Percentiles rank a stretch among this genome's conserved stretches.
These are phyloP conservation scores for Emydura subglobosa DNA, from an alignment of 2,113 vertebrate species.

Conservation along the genomic window DNA sequence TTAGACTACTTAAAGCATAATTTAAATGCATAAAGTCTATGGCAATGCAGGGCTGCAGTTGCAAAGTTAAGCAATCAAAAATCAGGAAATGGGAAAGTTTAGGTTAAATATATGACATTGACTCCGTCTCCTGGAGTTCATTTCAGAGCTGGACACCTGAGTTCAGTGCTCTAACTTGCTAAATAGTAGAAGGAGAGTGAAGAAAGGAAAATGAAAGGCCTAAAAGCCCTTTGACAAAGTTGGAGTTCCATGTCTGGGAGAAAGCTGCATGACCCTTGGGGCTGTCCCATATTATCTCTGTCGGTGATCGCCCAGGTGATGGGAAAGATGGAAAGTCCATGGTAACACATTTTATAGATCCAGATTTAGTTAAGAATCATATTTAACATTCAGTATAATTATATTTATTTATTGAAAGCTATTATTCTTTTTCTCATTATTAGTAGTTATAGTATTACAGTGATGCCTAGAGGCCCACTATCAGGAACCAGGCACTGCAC, in stretches of 20 bases:
- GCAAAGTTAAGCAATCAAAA: background rate
- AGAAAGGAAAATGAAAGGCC: background rate
- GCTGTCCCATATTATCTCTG: background rate
- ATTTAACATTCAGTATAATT: background rate
- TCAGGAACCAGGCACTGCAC: accelerated
- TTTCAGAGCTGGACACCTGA: background rate
- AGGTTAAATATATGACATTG: background rate
- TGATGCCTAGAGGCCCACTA: accelerated
- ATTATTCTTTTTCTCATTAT: background rate
- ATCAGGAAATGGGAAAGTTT: background rate
- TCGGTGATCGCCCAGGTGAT: background rate
- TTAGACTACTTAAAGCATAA: background rate
- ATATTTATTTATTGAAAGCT: background rate
- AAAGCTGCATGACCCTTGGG: background rate
- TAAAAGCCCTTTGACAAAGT: background rate
- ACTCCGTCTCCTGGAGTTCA: background rate
- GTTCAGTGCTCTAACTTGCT: background rate
- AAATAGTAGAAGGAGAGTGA: background rate
- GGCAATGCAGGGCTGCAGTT: background rate
- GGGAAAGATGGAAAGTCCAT: background rate
- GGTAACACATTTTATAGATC: background rate
- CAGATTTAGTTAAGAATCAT: background rate
- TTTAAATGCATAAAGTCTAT: background rate
- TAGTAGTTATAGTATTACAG: accelerated
- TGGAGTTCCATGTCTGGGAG: background rate